Conservation (phyloP, 2,113 vertebrate genomes). For the Odocoileus virginianus region DNA sequence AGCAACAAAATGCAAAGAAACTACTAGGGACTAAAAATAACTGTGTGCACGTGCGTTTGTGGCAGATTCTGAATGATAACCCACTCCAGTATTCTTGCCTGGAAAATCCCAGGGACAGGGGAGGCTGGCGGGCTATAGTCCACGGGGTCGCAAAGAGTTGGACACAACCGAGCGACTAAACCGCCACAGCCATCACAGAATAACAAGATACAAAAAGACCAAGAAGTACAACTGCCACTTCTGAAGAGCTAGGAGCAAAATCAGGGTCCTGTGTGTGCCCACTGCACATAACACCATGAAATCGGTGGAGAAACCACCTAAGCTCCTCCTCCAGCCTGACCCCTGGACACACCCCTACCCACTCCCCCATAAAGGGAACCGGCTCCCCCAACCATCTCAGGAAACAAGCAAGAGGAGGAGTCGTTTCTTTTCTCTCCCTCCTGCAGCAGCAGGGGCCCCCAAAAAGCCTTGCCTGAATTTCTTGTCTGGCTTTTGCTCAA, state of each 20-base stretch:
- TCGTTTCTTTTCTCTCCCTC: neutral
- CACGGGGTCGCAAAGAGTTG: neutral
- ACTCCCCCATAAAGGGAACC: neutral
- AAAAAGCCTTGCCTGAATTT: neutral
- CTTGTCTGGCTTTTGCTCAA: neutral
- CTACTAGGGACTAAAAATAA: neutral
- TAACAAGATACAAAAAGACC: neutral
- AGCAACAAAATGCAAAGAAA: neutral
- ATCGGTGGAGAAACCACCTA: fast-evolving
- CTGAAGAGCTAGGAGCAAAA: neutral
- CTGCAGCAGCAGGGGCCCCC: neutral
- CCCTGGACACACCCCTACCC: neutral
- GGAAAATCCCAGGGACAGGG: neutral
- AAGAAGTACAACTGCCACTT: neutral
- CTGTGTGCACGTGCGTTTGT: fast-evolving
- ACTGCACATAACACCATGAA: neutral
- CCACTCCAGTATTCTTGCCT: neutral
- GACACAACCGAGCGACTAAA: neutral
- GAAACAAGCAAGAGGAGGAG: neutral
- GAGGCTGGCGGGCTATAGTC: neutral
- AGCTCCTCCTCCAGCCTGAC: neutral
- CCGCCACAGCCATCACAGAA: neutral
- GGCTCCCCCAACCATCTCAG: neutral
- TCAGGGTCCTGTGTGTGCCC: neutral
- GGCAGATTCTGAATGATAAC: neutral